A percentile compares a stretch with the other conserved stretches of the same genome.
These are phyloP conservation scores for Furcifer pardalis DNA, from an alignment of 2,797 vertebrate genomes.

Conservation along the genomic window DNA sequence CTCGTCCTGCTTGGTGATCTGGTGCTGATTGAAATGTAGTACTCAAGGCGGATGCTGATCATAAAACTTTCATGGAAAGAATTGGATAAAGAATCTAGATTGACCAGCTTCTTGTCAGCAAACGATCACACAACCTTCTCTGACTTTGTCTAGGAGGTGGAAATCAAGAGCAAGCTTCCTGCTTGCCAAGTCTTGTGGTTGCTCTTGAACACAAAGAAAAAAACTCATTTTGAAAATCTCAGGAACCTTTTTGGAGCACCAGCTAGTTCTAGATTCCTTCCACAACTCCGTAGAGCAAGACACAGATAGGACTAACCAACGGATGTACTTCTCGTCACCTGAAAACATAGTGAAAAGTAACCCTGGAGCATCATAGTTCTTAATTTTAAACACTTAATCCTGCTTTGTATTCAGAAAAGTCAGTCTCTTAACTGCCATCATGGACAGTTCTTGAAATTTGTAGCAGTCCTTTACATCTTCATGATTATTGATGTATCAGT, in stretches of 20 bases:
- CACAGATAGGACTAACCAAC: too few species aligned
- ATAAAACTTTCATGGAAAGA: conserved; percentile 52
- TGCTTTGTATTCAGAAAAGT: not conserved
- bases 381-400: not conserved
- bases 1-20: conserved; percentile 21
- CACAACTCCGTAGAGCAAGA: not conserved
- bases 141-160: not conserved
- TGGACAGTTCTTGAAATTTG: not conserved
- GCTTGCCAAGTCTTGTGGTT: not conserved
- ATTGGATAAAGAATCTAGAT: conserved; percentile 13
- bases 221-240: not conserved
- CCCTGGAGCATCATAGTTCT: not conserved
- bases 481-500: not conserved
- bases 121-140: fast-evolving
- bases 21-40: not conserved
- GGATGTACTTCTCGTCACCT: not conserved
- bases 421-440: not conserved
- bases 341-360: not conserved
- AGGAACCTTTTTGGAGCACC: not conserved
- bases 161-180: not conserved
- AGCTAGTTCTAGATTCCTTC: conserved; percentile 15
- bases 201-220: not conserved
- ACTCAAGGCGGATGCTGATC: not conserved
- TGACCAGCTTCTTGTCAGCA: not conserved
- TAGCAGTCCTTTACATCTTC: not conserved